A percentile compares a stretch with the other conserved stretches of the same genome.
Evolutionary conservation across 2,888 invertebrate genomes (phyloP).

Genomic region (Microctonus hyperodae): DNA sequence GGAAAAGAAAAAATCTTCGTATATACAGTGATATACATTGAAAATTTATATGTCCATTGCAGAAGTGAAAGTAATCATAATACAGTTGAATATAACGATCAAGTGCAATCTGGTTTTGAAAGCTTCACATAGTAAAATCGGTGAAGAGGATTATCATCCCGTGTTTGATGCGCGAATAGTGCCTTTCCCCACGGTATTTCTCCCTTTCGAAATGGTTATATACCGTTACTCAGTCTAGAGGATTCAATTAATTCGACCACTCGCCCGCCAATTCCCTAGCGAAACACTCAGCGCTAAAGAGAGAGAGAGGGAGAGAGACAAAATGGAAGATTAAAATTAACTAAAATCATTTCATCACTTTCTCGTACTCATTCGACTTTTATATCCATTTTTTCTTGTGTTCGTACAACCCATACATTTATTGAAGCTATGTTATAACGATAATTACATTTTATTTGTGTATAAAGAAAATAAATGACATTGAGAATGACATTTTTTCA

Average conservation of each 20-base stretch:
- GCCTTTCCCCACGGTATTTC: conserved; percentile 15
- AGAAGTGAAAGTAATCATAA: conserved; percentile 15
- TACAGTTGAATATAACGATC: conserved; percentile 15
- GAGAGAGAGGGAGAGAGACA: neutral
- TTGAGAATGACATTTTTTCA: neutral
- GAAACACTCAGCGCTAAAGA: neutral
- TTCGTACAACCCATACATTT: neutral
- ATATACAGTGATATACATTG: neutral
- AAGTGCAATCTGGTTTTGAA: conserved; percentile 14
- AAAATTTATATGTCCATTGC: neutral
- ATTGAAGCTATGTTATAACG: neutral
- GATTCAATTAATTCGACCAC: conserved; percentile 25
- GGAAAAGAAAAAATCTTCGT: neutral
- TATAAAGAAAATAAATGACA: neutral
- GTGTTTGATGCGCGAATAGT: conserved; percentile 18
- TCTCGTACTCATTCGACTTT: neutral
- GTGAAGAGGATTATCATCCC: conserved; percentile 17
- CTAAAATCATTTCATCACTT: neutral
- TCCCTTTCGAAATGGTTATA: conserved; percentile 4
- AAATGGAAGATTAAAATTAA: conserved; percentile 15
- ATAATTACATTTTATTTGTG: neutral
- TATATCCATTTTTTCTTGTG: neutral
- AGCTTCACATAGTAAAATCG: conserved; percentile 6
- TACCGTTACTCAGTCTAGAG: conserved; percentile 4
- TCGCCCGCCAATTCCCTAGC: conserved; percentile 16